These are phyloP conservation scores for Eucera pruinosa DNA, from an alignment of 2,888 invertebrate species.

Conservation along the genomic window DNA sequence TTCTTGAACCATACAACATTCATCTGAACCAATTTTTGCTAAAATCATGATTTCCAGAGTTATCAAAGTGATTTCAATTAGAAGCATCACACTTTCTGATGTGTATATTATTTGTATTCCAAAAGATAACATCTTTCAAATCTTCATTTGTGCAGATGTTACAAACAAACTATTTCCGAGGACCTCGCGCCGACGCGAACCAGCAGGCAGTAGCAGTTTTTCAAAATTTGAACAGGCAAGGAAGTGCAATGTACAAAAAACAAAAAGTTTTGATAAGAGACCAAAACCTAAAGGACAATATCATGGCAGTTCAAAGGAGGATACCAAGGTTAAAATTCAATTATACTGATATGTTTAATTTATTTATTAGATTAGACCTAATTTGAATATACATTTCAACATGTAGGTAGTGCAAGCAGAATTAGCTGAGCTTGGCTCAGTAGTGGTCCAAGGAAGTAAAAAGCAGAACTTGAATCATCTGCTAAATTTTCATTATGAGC, in stretches of 20 bases:
- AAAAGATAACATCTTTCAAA: background rate
- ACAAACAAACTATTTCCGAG: slow-evolving; percentile 79
- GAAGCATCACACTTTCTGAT: too few relatives aligned
- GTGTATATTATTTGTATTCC: background rate
- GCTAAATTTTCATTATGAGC: slow-evolving; percentile 95
- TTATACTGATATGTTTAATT: slow-evolving; percentile 1
- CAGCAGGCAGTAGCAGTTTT: slow-evolving; percentile 85
- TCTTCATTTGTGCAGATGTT: slow-evolving; percentile 75
- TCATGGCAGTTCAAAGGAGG: slow-evolving; percentile 89
- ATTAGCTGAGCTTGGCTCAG: slow-evolving; percentile 92
- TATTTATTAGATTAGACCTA: background rate
- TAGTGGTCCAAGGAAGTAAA: slow-evolving; percentile 93
- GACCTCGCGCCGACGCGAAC: slow-evolving; percentile 88
- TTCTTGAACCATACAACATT: too few relatives aligned
- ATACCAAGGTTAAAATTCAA: slow-evolving; percentile 86
- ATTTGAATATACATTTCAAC: background rate
- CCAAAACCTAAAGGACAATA: slow-evolving; percentile 89
- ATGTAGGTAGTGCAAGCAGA: slow-evolving; percentile 85
- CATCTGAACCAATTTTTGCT: too few relatives aligned
- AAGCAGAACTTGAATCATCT: slow-evolving; percentile 97
- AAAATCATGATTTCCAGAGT: too few relatives aligned
- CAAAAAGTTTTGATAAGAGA: slow-evolving; percentile 89
- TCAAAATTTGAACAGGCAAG: slow-evolving; percentile 88
- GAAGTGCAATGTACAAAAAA: slow-evolving; percentile 89
- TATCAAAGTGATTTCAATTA: background rate